Percentiles rank a stretch among this genome's conserved stretches.
Conservation (phyloP, 2,888 invertebrate species). For the Lithophane leautieri region DNA sequence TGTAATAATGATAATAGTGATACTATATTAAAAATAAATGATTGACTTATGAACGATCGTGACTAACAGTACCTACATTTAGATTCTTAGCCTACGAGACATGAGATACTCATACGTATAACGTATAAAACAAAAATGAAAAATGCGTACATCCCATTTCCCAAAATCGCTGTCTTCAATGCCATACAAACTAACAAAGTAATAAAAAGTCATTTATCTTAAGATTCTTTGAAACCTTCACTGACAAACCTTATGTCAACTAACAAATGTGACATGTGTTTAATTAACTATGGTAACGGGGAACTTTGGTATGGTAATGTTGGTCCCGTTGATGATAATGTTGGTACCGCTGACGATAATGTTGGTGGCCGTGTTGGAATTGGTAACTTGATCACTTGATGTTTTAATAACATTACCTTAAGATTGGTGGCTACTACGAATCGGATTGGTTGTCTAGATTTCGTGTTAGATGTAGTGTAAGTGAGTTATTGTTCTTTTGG, state of each 20-base stretch:
- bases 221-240: conserved; percentile 74
- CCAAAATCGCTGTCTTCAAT: conserved; percentile 56
- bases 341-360: conserved; percentile 29
- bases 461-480: not conserved
- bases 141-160: not conserved
- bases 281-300: conserved; percentile 67
- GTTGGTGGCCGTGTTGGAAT: conserved; percentile 37
- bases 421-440: conserved; percentile 41
- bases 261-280: conserved; percentile 68
- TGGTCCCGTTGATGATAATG: conserved; percentile 23
- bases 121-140: not conserved
- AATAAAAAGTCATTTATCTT: conserved; percentile 73
- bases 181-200: conserved; percentile 57
- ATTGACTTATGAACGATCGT: no score
- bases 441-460: conserved; percentile 26
- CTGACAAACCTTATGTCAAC: conserved; percentile 71
- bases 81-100: not conserved
- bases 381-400: conserved; percentile 57
- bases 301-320: conserved; percentile 66
- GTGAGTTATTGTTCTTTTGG: not conserved
- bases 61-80: not conserved
- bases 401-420: conserved; percentile 46
- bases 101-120: not conserved
- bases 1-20: not conserved
- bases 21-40: not conserved